A percentile compares a stretch with the other conserved stretches of the same genome.
Conservation (phyloP, 1,140 invertebrate genomes). For the Dreissena polymorpha region DNA sequence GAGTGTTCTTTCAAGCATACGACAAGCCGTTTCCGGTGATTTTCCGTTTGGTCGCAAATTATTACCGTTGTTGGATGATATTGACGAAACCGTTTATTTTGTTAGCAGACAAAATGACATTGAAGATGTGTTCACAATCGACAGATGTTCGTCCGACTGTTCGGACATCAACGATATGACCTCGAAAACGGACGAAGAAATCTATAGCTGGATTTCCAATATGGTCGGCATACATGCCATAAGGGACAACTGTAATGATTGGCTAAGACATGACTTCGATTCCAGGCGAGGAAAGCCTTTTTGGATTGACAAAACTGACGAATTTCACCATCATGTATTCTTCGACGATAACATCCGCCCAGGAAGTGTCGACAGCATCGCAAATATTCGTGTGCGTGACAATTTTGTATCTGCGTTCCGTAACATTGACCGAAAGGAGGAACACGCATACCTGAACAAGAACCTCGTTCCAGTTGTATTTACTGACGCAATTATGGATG, state of each 20-base stretch:
- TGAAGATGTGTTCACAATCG: not conserved
- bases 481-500: conserved; percentile 45
- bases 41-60: conserved; percentile 33
- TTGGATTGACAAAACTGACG: conserved; percentile 35
- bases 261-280: conserved; percentile 34
- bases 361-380: conserved; percentile 41
- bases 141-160: not conserved
- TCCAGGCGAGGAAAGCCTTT: conserved; percentile 32
- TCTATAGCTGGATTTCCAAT: conserved; percentile 22
- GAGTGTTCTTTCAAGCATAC: conserved; percentile 43
- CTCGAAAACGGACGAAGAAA: conserved; percentile 32
- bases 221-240: conserved; percentile 29
- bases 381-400: conserved; percentile 38
- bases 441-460: conserved; percentile 33
- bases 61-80: not conserved
- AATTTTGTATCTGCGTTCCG: not conserved
- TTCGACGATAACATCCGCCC: conserved; percentile 55
- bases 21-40: conserved; percentile 3
- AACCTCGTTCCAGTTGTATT: conserved; percentile 50
- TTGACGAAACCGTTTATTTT: conserved; percentile 9
- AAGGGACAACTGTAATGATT: conserved; percentile 23
- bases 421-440: conserved; percentile 11
- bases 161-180: not conserved
- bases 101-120: not conserved
- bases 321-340: conserved; percentile 39